A percentile compares a stretch with the other conserved stretches of the same genome.
Conservation (phyloP, 2,797 vertebrate genomes). For the Paramormyrops hopkinsi region DNA sequence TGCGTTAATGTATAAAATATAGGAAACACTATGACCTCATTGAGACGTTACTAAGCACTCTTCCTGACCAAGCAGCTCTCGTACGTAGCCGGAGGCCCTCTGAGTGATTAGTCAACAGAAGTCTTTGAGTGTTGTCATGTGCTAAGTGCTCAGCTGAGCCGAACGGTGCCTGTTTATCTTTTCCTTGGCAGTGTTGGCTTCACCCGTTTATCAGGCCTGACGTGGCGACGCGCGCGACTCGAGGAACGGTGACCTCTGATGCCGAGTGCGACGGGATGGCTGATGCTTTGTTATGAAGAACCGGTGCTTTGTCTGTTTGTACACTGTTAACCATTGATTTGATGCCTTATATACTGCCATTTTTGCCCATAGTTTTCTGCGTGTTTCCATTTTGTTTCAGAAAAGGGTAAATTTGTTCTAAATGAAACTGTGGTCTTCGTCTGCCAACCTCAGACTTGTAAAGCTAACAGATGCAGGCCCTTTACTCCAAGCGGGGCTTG, state of each 20-base stretch:
- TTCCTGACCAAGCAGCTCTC: neutral
- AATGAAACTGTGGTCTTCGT: neutral
- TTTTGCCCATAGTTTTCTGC: neutral
- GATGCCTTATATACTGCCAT: neutral
- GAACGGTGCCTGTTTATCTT: neutral
- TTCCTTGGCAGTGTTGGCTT: neutral
- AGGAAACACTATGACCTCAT: neutral
- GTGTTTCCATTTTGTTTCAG: neutral
- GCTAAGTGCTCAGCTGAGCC: neutral
- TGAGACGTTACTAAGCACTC: neutral
- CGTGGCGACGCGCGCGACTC: neutral
- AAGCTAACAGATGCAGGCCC: neutral
- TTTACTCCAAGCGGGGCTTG: neutral
- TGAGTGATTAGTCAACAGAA: neutral
- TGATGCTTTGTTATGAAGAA: neutral
- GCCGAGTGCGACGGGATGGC: neutral
- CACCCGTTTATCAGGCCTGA: neutral
- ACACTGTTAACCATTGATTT: neutral
- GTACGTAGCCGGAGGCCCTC: neutral
- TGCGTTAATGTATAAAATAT: neutral
- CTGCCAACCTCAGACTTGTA: neutral
- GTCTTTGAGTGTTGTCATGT: neutral
- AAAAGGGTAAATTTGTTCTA: neutral
- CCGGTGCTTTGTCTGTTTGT: neutral
- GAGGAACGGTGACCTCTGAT: neutral